Conservation (phyloP, 2,113 vertebrate genomes). For the Ceratotherium simum region DNA sequence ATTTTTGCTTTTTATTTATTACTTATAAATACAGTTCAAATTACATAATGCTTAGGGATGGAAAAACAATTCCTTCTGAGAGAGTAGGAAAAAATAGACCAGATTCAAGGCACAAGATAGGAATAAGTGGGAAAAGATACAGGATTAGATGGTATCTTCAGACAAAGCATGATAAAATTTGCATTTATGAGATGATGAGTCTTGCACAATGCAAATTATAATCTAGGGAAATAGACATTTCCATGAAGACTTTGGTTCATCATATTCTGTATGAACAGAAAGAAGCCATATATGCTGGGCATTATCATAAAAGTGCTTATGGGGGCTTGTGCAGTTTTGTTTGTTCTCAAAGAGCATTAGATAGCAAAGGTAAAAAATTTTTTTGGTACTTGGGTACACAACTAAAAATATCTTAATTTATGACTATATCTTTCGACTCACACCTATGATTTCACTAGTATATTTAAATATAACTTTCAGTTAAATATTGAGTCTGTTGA, state of each 20-base stretch:
- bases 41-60: background rate
- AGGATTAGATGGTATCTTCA: background rate
- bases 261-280: background rate
- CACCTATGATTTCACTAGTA: background rate
- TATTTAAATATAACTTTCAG: slow-evolving; percentile 36
- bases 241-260: background rate
- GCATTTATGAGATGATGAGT: background rate
- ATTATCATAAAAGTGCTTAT: background rate
- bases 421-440: slow-evolving; percentile 4
- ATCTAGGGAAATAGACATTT: background rate
- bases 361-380: background rate
- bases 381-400: background rate
- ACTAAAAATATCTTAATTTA: background rate
- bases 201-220: slow-evolving; percentile 5
- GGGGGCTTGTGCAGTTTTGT: background rate
- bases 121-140: background rate
- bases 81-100: background rate
- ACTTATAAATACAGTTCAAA: background rate
- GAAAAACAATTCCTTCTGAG: slow-evolving; percentile 15
- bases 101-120: background rate
- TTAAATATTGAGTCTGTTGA: slow-evolving; percentile 29
- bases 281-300: background rate
- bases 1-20: slow-evolving; percentile 34
- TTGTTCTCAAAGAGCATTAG: slow-evolving; percentile 4
- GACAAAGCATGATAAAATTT: slow-evolving; percentile 12